phyloP scores from a whole-genome alignment of 2,888 invertebrate genomes.

The Craniophora ligustri region DNA sequence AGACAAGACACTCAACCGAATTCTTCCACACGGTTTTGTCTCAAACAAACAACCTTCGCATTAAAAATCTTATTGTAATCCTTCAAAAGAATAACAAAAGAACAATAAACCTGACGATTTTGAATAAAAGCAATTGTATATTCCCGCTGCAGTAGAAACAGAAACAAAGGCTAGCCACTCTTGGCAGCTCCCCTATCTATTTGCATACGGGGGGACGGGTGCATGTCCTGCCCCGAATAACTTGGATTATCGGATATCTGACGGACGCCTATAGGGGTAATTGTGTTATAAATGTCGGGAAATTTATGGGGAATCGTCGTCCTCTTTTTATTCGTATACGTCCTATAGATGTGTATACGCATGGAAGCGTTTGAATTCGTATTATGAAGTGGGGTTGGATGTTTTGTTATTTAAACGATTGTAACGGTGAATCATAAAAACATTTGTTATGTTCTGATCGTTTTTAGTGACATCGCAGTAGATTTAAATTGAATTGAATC shows the following conservation, averaged over 20 bases:
- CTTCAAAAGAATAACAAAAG: constrained; percentile 33
- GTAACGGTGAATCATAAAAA: constrained; percentile 12
- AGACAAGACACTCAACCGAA: constrained; percentile 8
- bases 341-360: constrained; percentile 8
- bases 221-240: constrained; percentile 51
- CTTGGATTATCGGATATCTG: constrained; percentile 56
- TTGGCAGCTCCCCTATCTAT: constrained; percentile 62
- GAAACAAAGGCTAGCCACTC: constrained; percentile 51
- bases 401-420: constrained; percentile 21
- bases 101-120: constrained; percentile 48
- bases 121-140: constrained; percentile 48
- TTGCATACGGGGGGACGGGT: constrained; percentile 60
- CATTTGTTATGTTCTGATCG: constrained; percentile 5
- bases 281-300: constrained; percentile 52
- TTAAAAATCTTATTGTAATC: constrained; percentile 21
- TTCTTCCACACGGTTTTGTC: not conserved
- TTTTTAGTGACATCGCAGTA: constrained; percentile 13
- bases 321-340: not conserved
- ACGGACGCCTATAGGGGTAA: constrained; percentile 45
- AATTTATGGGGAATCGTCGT: constrained; percentile 21
- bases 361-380: constrained; percentile 18
- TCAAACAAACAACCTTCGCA: constrained; percentile 9
- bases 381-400: constrained; percentile 15
- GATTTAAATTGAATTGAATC: not conserved
- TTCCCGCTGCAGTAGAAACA: constrained; percentile 34